Conservation (phyloP, 2,113 vertebrate genomes). For the Rhinolophus sinicus region DNA sequence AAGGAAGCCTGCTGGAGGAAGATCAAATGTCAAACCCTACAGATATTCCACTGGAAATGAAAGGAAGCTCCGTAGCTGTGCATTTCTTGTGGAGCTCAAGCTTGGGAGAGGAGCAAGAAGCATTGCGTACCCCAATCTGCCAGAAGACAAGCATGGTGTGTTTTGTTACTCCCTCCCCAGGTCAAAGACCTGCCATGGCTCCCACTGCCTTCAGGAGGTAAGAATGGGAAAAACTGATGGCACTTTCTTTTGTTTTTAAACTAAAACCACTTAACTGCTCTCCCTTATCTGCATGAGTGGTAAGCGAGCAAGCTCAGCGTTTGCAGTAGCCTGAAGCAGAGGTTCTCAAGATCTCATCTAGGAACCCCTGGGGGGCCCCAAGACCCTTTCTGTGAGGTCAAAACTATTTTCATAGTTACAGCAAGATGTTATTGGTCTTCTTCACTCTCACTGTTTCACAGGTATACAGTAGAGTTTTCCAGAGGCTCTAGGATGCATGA, state of each 20-base stretch:
- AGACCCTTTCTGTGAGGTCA: neutral
- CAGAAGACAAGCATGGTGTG: neutral
- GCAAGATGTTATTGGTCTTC: neutral
- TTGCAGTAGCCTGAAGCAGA: neutral
- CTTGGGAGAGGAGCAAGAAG: neutral
- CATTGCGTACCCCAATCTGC: neutral
- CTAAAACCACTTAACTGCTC: neutral
- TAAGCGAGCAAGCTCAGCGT: neutral
- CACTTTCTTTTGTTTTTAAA: neutral
- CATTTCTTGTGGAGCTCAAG: neutral
- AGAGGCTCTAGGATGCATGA: neutral
- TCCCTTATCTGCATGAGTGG: neutral
- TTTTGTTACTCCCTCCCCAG: neutral
- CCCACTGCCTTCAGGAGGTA: neutral
- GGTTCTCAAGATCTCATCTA: neutral
- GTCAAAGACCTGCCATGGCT: slow-evolving; percentile 13
- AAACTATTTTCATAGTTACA: neutral
- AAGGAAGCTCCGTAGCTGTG: neutral
- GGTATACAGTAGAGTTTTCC: neutral
- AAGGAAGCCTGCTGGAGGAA: neutral
- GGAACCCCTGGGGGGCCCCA: neutral
- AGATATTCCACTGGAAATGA: neutral
- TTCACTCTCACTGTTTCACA: neutral
- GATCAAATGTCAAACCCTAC: neutral
- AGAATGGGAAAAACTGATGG: neutral